Conservation (phyloP, 2,888 invertebrate species). For the Xanthorhoe spadicearia region DNA sequence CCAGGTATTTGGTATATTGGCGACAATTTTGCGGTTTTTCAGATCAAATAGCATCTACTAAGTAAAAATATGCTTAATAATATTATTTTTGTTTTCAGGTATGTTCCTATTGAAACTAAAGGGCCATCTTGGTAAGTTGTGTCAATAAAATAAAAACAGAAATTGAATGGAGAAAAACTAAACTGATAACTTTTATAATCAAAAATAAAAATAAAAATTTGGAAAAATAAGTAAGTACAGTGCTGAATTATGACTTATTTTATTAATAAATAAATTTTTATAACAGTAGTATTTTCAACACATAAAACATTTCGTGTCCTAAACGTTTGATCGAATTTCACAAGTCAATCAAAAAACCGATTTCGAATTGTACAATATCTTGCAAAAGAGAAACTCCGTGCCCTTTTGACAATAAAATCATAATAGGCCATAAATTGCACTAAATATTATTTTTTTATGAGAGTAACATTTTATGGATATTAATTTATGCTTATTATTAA, state of each 20-base stretch:
- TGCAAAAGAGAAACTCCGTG: constrained; percentile 2
- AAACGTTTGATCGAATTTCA: constrained; percentile 10
- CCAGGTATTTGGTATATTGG: not conserved
- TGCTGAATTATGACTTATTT: too few relatives aligned
- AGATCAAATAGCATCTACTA: not conserved
- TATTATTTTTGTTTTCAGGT: constrained; percentile 15
- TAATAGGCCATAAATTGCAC: constrained; percentile 3
- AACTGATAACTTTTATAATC: too few relatives aligned
- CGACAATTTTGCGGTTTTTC: not conserved
- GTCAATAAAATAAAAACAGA: not conserved
- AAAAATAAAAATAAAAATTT: too few relatives aligned
- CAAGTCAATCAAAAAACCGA: not conserved
- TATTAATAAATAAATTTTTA: too few relatives aligned
- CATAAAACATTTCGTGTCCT: not conserved
- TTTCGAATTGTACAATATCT: not conserved
- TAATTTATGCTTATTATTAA: not conserved
- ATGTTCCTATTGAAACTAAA: not conserved
- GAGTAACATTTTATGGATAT: not conserved
- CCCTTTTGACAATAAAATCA: constrained; percentile 5
- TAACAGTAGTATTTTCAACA: too few relatives aligned
- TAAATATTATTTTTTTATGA: not conserved
- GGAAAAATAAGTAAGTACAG: too few relatives aligned
- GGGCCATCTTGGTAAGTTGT: not conserved
- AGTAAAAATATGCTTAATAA: too few relatives aligned
- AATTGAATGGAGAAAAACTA: too few relatives aligned